phyloP scores from a whole-genome alignment of 53 echinoderm and acorn worm species.

The Paracentrotus lividus region DNA sequence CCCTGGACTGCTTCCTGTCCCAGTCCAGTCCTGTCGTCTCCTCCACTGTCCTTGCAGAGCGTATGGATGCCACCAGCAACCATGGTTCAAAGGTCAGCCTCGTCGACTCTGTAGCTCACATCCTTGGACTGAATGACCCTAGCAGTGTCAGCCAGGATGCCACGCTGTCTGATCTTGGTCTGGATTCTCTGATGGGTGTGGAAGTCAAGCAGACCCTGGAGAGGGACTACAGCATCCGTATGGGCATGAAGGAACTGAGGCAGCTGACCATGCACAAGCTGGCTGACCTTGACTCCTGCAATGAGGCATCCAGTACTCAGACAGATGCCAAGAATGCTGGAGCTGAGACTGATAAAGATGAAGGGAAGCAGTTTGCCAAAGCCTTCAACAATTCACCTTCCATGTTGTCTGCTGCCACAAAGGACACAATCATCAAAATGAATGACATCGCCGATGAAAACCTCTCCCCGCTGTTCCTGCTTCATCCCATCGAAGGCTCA shows the following conservation, averaged over 20 bases:
- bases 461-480: slow-evolving; percentile 68
- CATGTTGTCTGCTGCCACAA: slow-evolving; percentile 57
- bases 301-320: not conserved
- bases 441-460: slow-evolving; percentile 46
- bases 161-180: slow-evolving; percentile 83
- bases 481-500: slow-evolving; percentile 88
- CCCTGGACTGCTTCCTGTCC: slow-evolving; percentile 81
- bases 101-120: slow-evolving; percentile 74
- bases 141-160: slow-evolving; percentile 78
- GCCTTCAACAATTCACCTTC: slow-evolving; percentile 72
- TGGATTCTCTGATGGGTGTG: slow-evolving; percentile 89
- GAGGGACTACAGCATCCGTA: slow-evolving; percentile 79
- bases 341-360: not conserved
- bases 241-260: slow-evolving; percentile 84
- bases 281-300: slow-evolving; percentile 63
- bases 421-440: slow-evolving; percentile 73
- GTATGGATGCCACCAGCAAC: not conserved
- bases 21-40: slow-evolving; percentile 81
- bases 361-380: slow-evolving; percentile 73
- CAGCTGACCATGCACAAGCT: slow-evolving; percentile 83
- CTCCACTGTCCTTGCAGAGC: slow-evolving; percentile 75
- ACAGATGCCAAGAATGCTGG: not conserved
- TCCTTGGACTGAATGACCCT: slow-evolving; percentile 82
- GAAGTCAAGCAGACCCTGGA: slow-evolving; percentile 90
- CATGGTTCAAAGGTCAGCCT: slow-evolving; percentile 71